phyloP scores from a whole-genome alignment of 2,113 vertebrate species.

The Poeciliopsis turrubarensis region DNA sequence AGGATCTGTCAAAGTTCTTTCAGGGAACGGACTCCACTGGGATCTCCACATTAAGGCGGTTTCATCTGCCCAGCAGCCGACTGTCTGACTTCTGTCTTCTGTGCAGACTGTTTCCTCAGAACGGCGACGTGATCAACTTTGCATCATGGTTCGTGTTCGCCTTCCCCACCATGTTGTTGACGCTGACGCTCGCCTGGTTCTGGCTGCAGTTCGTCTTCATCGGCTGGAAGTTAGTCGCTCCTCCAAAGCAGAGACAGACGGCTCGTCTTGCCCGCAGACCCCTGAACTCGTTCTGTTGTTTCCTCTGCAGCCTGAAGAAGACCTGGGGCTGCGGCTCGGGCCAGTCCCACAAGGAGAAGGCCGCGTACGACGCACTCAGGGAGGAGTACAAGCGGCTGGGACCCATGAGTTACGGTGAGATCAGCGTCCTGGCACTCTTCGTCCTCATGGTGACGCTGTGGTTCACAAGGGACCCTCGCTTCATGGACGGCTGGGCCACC shows the following conservation, averaged over 20 bases:
- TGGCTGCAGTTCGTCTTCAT: constrained; percentile 89
- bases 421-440: constrained; percentile 86
- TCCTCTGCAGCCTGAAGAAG: constrained; percentile 79
- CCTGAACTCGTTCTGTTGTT: not conserved
- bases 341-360: constrained; percentile 77
- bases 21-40: too few relatives aligned
- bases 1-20: too few relatives aligned
- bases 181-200: constrained; percentile 88
- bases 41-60: not conserved
- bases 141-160: constrained; percentile 95
- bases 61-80: not conserved
- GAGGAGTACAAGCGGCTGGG: constrained; percentile 86
- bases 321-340: constrained; percentile 81
- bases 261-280: too few relatives aligned
- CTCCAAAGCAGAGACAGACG: not conserved
- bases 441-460: constrained; percentile 87
- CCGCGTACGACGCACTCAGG: constrained; percentile 78
- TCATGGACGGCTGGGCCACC: constrained; percentile 89
- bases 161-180: constrained; percentile 93
- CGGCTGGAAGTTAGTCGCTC: constrained; percentile 84
- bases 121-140: constrained; percentile 89
- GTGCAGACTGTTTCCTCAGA: constrained; percentile 87
- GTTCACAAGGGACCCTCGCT: constrained; percentile 93
- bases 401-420: constrained; percentile 85
- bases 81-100: constrained; percentile 11